Evolutionary conservation across 1,140 invertebrate species (phyloP).

Genomic region (Oscheius sp.): DNA sequence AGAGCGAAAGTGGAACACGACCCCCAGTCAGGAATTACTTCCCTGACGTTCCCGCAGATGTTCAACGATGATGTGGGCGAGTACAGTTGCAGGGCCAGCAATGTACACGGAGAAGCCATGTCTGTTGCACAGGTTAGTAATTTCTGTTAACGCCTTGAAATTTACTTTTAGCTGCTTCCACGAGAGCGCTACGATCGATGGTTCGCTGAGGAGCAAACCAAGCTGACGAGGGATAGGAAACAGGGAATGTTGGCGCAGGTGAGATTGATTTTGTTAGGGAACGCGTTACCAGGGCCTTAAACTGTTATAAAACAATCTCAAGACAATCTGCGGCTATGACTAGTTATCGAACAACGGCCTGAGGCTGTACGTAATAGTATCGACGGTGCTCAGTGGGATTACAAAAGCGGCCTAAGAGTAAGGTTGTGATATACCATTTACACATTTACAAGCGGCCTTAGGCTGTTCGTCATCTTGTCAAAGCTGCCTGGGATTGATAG

Average conservation of each 20-base stretch:
- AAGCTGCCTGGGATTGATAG: no score
- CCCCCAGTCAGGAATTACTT: constrained; percentile 48
- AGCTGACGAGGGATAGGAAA: constrained; percentile 51
- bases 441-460: no score
- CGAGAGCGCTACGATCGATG: constrained; percentile 55
- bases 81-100: constrained; percentile 84
- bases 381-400: no score
- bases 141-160: not conserved
- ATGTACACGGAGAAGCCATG: constrained; percentile 70
- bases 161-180: constrained; percentile 44
- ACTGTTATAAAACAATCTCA: no score
- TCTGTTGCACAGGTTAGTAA: constrained; percentile 46
- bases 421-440: no score
- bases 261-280: not conserved
- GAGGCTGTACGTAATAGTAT: no score
- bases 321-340: no score
- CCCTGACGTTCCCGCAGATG: constrained; percentile 54
- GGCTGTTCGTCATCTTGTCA: no score
- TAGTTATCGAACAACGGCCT: no score
- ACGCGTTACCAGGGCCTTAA: no score
- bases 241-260: constrained; percentile 43
- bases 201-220: constrained; percentile 50
- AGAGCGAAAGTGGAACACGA: constrained; percentile 66
- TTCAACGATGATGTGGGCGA: constrained; percentile 58
- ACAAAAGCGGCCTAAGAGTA: no score